These are phyloP conservation scores for Polypedilum pembai DNA, from an alignment of 1,140 invertebrate genomes.

Conservation along the genomic window DNA sequence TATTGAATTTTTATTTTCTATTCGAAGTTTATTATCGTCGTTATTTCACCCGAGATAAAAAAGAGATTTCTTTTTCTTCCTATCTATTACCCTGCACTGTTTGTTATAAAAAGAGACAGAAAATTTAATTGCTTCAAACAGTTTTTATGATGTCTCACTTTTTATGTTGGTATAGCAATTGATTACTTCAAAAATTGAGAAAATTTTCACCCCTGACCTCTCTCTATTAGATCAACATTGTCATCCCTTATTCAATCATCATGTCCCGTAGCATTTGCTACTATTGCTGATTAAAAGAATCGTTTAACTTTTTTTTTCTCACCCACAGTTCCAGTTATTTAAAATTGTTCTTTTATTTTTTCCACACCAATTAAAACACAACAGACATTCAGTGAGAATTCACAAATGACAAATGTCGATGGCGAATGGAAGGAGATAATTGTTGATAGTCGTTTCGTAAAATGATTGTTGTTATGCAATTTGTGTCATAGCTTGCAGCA, in stretches of 20 bases:
- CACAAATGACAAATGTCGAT: neutral
- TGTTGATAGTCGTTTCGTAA: neutral
- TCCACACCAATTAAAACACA: neutral
- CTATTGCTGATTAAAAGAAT: neutral
- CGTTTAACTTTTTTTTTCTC: too few species aligned
- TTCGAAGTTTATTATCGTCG: slow-evolving; percentile 21
- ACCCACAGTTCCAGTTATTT: neutral
- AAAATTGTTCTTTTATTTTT: neutral
- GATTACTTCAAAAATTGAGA: too few species aligned
- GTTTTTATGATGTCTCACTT: slow-evolving; percentile 25
- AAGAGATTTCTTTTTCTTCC: neutral
- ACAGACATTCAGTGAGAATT: neutral
- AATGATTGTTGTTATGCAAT: slow-evolving; percentile 15
- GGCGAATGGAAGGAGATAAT: neutral
- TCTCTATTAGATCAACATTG: neutral
- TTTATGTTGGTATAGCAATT: neutral
- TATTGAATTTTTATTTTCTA: slow-evolving; percentile 25
- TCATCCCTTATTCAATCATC: neutral
- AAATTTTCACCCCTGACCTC: neutral
- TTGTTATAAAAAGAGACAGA: neutral
- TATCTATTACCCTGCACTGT: neutral
- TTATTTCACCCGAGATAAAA: neutral
- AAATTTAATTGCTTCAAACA: neutral
- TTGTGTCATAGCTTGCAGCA: slow-evolving; percentile 1
- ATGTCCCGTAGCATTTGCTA: neutral